Conservation (phyloP, 2,113 vertebrate genomes). For the Hippoglossus stenolepis region DNA sequence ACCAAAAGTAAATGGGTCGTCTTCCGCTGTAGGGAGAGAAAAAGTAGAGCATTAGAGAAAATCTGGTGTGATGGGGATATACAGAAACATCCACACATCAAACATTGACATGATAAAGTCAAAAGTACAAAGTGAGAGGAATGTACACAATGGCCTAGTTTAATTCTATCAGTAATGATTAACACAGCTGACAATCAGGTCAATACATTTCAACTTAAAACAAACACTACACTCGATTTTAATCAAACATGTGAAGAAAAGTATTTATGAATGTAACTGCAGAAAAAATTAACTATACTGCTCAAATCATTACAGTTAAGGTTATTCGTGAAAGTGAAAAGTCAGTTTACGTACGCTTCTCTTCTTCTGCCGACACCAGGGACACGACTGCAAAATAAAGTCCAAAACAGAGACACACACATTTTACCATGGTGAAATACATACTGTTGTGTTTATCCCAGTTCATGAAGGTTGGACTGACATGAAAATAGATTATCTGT, state of each 20-base stretch:
- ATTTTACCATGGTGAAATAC: not conserved
- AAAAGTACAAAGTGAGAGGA: constrained; percentile 36
- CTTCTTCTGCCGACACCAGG: constrained; percentile 76
- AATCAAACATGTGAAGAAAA: not conserved
- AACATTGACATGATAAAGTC: constrained; percentile 4
- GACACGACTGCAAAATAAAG: constrained; percentile 75
- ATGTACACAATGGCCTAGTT: constrained; percentile 26
- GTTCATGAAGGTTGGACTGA: too few relatives aligned
- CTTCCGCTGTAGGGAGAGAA: constrained; percentile 62
- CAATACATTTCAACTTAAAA: constrained; percentile 16
- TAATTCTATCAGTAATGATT: constrained; percentile 31
- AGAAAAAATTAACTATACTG: not conserved
- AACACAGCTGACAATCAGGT: constrained; percentile 22
- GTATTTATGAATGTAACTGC: too few relatives aligned
- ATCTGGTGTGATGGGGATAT: not conserved
- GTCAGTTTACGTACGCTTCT: constrained; percentile 61
- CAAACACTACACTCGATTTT: not conserved
- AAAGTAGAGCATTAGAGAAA: constrained; percentile 20
- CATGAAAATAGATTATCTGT: too few relatives aligned
- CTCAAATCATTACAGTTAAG: not conserved
- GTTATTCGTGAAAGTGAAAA: not conserved
- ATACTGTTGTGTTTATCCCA: not conserved
- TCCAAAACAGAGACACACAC: not conserved
- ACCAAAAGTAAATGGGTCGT: constrained; percentile 85
- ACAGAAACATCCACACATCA: constrained; percentile 13